Evolutionary conservation across 2,113 vertebrate genomes (phyloP).

Genomic region (Heterotilapia buettikoferi): DNA sequence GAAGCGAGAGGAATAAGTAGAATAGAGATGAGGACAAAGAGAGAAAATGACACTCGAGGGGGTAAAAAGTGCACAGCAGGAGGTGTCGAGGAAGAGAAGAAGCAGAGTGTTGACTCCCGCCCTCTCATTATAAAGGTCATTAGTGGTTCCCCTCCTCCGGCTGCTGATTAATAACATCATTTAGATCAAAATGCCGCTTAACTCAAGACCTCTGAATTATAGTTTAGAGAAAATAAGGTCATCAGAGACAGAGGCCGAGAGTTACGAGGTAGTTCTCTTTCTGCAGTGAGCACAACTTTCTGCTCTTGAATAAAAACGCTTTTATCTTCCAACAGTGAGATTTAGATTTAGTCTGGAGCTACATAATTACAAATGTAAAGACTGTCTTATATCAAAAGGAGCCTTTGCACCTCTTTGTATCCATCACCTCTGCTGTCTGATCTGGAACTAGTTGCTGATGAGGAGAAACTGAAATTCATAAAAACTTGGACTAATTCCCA

Average conservation of each 20-base stretch:
- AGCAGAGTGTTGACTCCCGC: neutral
- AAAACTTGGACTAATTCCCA: neutral
- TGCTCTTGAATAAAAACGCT: neutral
- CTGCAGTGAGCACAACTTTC: neutral
- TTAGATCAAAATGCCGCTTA: slow-evolving; percentile 27
- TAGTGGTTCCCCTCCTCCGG: slow-evolving; percentile 12
- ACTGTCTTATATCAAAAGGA: neutral
- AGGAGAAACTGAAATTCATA: neutral
- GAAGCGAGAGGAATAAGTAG: neutral
- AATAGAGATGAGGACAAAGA: neutral
- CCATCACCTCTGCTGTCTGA: neutral
- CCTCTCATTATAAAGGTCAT: slow-evolving; percentile 47
- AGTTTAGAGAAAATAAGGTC: slow-evolving; percentile 27
- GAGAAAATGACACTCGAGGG: neutral
- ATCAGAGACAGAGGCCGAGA: neutral
- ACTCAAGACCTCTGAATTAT: neutral
- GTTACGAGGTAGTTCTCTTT: neutral
- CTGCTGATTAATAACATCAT: slow-evolving; percentile 38
- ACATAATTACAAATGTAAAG: neutral
- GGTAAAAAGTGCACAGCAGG: neutral
- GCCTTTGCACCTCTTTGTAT: neutral
- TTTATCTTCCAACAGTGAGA: neutral
- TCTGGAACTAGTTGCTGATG: neutral
- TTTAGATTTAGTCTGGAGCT: neutral
- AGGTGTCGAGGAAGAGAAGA: neutral